Conservation (phyloP, 2,888 invertebrate genomes). For the Clivina fossor region DNA sequence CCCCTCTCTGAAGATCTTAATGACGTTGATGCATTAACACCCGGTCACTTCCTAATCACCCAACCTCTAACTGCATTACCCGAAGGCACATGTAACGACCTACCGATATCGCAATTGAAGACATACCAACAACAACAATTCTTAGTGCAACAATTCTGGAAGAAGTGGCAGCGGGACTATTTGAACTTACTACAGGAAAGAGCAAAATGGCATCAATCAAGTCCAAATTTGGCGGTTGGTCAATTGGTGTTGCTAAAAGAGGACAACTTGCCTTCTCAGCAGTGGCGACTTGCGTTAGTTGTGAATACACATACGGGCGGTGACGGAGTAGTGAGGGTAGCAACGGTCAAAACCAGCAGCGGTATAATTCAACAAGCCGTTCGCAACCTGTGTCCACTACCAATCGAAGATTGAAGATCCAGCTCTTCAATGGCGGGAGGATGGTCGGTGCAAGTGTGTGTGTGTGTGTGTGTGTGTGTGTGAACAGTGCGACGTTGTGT, state of each 20-base stretch:
- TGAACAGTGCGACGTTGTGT: too few species aligned
- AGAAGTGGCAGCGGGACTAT: conserved; percentile 2
- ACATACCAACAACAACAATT: background rate
- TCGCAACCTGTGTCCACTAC: conserved; percentile 33
- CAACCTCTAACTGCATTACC: background rate
- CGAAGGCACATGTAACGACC: too few species aligned
- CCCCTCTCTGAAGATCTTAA: background rate
- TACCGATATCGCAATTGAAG: background rate
- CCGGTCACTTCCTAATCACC: conserved; percentile 3
- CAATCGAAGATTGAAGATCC: conserved; percentile 9
- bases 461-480: too few species aligned
- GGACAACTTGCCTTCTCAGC: conserved; percentile 29
- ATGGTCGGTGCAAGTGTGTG: too few species aligned
- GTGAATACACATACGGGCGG: conserved; percentile 26
- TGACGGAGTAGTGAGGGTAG: conserved; percentile 32
- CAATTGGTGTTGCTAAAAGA: conserved; percentile 29
- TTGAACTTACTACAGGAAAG: background rate
- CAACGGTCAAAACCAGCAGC: conserved; percentile 31
- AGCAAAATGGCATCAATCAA: background rate
- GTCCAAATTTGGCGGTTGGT: background rate
- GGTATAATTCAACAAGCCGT: conserved; percentile 29
- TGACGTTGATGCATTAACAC: background rate
- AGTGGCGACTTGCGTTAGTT: conserved; percentile 32
- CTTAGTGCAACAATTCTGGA: conserved; percentile 5
- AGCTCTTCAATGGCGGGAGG: conserved; percentile 5